A percentile compares a stretch with the other conserved stretches of the same genome.
phyloP scores from a whole-genome alignment of 2,113 vertebrate species.

The Xiphophorus couchianus region DNA sequence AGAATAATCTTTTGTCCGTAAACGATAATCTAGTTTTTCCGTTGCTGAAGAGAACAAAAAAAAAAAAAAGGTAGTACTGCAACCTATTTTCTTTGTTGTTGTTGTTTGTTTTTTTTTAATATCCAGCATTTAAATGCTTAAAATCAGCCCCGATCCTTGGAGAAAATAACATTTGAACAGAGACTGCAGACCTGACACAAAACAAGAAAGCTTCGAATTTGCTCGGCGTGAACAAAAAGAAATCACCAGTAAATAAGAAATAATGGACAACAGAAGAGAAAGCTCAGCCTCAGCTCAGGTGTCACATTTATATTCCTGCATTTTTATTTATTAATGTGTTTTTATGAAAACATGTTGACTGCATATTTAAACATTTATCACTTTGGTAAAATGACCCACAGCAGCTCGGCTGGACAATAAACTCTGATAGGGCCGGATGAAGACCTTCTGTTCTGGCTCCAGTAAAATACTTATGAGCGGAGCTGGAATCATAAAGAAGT shows the following conservation, averaged over 20 bases:
- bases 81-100: too few species aligned
- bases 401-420: neutral
- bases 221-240: neutral
- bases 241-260: neutral
- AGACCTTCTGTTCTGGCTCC: neutral
- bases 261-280: neutral
- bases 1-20: too few species aligned
- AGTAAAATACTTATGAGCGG: neutral
- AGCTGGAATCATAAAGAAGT: neutral
- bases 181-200: neutral
- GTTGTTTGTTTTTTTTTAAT: too few species aligned
- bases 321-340: neutral
- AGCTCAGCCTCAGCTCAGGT: neutral
- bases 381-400: neutral
- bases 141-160: neutral
- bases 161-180: neutral
- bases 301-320: neutral
- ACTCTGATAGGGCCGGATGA: neutral
- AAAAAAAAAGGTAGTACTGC: too few species aligned
- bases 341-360: neutral
- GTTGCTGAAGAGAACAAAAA: too few species aligned
- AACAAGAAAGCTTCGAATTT: neutral
- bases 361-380: neutral
- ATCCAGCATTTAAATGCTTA: too few species aligned
- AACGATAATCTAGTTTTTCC: too few species aligned